phyloP scores from a whole-genome alignment of 2,113 vertebrate species.

The Cynopterus brachyotis region DNA sequence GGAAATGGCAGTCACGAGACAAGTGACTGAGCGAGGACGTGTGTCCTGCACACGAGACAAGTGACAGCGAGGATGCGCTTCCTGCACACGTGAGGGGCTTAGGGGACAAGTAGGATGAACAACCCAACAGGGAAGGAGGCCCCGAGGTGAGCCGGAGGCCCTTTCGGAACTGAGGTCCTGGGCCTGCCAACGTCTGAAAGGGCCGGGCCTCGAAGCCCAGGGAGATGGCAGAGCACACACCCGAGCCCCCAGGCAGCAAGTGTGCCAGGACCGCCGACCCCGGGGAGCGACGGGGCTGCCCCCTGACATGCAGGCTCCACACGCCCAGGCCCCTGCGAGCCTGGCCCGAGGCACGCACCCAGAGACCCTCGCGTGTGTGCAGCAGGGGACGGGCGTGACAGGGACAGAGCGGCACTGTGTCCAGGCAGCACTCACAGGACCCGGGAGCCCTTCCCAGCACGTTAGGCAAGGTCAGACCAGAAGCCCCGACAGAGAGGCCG shows the following conservation, averaged over 20 bases:
- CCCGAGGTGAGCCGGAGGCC: fast-evolving
- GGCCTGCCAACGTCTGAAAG: not conserved
- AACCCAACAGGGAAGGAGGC: not conserved
- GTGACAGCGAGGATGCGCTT: fast-evolving
- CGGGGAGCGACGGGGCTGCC: fast-evolving
- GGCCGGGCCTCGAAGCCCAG: not conserved
- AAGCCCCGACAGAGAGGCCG: no score
- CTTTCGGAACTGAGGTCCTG: no score
- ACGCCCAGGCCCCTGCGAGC: not conserved
- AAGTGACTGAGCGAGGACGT: no score
- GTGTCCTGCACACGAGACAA: no score
- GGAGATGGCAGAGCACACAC: not conserved
- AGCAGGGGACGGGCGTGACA: not conserved
- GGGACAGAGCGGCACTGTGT: not conserved
- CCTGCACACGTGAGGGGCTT: not conserved
- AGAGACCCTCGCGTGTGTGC: not conserved
- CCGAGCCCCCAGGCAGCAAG: no score
- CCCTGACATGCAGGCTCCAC: not conserved
- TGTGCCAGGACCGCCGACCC: not conserved
- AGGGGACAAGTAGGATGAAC: no score
- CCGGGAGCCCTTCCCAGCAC: no score
- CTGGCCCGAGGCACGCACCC: fast-evolving
- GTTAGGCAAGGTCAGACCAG: no score
- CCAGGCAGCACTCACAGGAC: no score
- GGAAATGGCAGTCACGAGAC: fast-evolving